Base-by-base conservation (phyloP, 2,888 invertebrate genomes). In the Nomada lathburiana region DNA sequence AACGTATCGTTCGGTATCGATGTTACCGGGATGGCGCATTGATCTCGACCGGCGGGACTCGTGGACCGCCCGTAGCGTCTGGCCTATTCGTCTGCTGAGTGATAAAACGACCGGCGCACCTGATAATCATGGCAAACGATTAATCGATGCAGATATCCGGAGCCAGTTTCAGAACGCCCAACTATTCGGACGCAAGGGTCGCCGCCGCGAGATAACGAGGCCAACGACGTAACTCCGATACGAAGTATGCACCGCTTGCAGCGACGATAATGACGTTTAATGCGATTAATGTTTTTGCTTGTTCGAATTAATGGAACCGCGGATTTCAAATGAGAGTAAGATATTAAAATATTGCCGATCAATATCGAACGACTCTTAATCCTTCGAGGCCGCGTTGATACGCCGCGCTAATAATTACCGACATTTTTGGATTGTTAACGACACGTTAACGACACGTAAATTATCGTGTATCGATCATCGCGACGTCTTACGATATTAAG, bases 71-170 rank as follows among this genome's bases (percentile, higher is more conserved):
- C 79, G 83, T 84, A 52, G 88, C 70, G 87, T 68, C 75, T 16
- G 67, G 60, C 64, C 73, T 75, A 83, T 82, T 76, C 84, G 68
- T 77, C 70, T 76, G 81, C 64, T 59, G 63, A 74, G 60, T 78
- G 84, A 84, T 88, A 82, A 88, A 88, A 81, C 73, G 63, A 62
- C 11, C 62, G 63, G 65, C 69, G 72, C 68, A 76, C 79, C 70
- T 77, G 86, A 86, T 87, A 84, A 82, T 84, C 80, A 68, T 20
- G 53, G 69, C 60, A 52, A 47, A 69, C 80, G 86, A 88, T 87
- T 82, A 88, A 86, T 86, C 86, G 86, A 77, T 62, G 50, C 1
- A 73, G 88, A 80, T 87, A 80, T 67, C 69, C 65, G 59, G 57
- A 63, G 63, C 53, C 26, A 29, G 55, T 20, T 1, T 7, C 3